Evolutionary conservation across 2,888 invertebrate species (phyloP), one percentile per base, ranked within the genome.

Genomic region (Eulithis testata): DNA sequence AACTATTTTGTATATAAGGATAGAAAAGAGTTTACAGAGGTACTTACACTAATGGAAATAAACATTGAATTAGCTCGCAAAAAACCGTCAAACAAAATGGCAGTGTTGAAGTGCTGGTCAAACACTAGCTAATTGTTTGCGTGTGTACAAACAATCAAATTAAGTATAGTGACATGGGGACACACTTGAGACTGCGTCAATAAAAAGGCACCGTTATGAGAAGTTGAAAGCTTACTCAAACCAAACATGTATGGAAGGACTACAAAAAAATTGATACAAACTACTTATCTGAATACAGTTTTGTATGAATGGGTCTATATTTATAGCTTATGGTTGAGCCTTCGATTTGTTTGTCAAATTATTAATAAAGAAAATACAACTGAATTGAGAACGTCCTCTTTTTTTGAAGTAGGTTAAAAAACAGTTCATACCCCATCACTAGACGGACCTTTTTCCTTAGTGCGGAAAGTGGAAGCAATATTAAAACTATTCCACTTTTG

Each of bases 91-190:
- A 60, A 51, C 45, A 51, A 57, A 49, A 11, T 21, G 54, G 49
- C 52, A 63, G 49, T 60, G 57, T 54, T 72, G 59, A 73, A 84
- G 82, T 71, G 76, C 70, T 67, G 66, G 59, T 52, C 68, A 81
- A 79, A 82, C 75, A 81, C 69, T 76, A 64, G 56, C 9, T 65
- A 70, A 77, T 80, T 87, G 83, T 89, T 87, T 80, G 81, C 77
- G 73, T 82, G 81, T 80, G 62, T 76, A 82, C 77, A 82, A 83
- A 86, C 85, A 86, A 86, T 84, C 57, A 49, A 47, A 67, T 79
- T 79, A 21, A 21, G 21, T 21, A 69, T 63, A 68, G 14, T 62
- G 58, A 51, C 51, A 62, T 58, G 63, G 66, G 63, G 51, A 60
- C 63, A 43, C 53, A 66, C 71, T 76, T 69, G 63, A 67, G 72